These are phyloP conservation scores for Tinea trinotella DNA, from an alignment of 2,888 invertebrate genomes.

Conservation along the genomic window DNA sequence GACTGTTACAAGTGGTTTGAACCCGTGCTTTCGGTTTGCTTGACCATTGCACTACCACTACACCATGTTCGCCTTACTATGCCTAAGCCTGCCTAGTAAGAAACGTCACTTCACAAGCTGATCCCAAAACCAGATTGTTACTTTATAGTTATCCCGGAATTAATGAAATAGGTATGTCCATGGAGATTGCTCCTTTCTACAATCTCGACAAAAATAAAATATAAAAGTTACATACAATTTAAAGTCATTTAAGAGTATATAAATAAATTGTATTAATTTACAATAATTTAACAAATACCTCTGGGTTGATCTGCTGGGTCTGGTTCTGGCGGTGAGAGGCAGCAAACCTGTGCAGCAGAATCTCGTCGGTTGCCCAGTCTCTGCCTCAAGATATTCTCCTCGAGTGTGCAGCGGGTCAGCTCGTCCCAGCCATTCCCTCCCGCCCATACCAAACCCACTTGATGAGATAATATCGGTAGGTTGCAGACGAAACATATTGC, in stretches of 20 bases:
- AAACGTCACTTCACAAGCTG: too few species aligned
- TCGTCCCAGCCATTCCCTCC: conserved; percentile 97
- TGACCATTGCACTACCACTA: too few species aligned
- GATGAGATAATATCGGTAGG: conserved; percentile 93
- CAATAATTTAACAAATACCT: conserved; percentile 34
- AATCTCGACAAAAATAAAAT: too few species aligned
- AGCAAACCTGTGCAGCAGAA: conserved; percentile 91
- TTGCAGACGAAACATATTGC: conserved; percentile 97
- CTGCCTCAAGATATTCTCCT: conserved; percentile 88
- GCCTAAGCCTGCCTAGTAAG: too few species aligned
- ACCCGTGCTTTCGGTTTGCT: too few species aligned
- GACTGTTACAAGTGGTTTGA: too few species aligned
- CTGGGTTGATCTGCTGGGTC: conserved; percentile 74
- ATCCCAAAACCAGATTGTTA: too few species aligned
- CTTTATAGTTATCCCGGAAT: too few species aligned
- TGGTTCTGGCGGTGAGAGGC: conserved; percentile 87
- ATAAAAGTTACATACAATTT: too few species aligned
- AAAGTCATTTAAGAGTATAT: background rate
- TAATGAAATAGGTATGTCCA: too few species aligned
- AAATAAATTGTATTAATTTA: background rate
- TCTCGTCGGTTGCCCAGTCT: conserved; percentile 88
- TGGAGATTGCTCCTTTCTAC: too few species aligned
- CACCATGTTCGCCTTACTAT: too few species aligned
- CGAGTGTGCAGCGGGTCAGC: conserved; percentile 85
- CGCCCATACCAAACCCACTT: conserved; percentile 94